phyloP scores from a whole-genome alignment of 2,888 invertebrate genomes.

The Rotaria sp. region DNA sequence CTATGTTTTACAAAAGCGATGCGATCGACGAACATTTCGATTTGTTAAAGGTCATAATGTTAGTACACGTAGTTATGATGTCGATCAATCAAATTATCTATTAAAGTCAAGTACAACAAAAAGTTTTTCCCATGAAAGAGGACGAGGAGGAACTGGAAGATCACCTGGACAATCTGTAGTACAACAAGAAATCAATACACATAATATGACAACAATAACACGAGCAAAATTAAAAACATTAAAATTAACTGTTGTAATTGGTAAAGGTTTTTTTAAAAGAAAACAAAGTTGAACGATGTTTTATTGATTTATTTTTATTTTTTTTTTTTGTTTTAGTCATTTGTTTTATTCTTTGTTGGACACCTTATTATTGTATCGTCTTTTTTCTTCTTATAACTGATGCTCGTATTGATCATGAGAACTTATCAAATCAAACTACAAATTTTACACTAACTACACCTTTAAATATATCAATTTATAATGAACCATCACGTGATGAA shows the following conservation, averaged over 20 bases:
- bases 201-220: slow-evolving; percentile 12
- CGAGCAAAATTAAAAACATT: slow-evolving; percentile 24
- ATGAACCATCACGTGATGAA: not conserved
- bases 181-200: slow-evolving; percentile 1
- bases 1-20: slow-evolving; percentile 22
- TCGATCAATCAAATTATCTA: not conserved
- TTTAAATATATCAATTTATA: not conserved
- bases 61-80: not conserved
- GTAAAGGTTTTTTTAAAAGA: not conserved
- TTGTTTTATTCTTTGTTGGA: slow-evolving; percentile 23
- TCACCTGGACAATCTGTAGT: not conserved
- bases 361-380: slow-evolving; percentile 6
- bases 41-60: not conserved
- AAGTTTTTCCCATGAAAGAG: not conserved
- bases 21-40: slow-evolving; percentile 27
- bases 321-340: not conserved
- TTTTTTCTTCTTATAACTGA: slow-evolving; percentile 16
- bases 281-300: too few species aligned
- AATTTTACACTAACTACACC: not conserved
- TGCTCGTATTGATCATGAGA: not conserved
- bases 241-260: slow-evolving; percentile 1
- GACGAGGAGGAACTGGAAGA: not conserved
- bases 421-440: not conserved
- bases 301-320: not conserved
- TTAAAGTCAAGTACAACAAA: not conserved